These are phyloP conservation scores for Notiomystis cincta DNA, from an alignment of 2,113 vertebrate genomes.

Conservation along the genomic window DNA sequence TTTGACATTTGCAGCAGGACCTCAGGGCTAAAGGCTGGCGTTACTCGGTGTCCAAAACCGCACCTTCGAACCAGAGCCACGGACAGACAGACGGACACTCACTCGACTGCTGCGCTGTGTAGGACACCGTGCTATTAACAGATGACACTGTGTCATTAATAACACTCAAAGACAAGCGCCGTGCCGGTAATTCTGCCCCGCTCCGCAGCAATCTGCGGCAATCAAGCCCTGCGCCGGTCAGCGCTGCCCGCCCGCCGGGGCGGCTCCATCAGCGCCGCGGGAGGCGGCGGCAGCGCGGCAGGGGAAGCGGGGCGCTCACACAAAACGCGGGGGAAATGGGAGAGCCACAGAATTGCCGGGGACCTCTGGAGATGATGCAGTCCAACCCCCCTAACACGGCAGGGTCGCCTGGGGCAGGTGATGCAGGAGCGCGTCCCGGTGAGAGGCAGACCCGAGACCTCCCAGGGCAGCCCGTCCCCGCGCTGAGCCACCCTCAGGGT, in stretches of 20 bases:
- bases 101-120: not conserved
- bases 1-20: not conserved
- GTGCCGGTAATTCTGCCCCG: not conserved
- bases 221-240: not conserved
- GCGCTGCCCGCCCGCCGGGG: too few species aligned
- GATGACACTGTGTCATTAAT: not conserved
- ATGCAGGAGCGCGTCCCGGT: accelerated
- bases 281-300: not conserved
- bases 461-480: not conserved
- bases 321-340: not conserved
- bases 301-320: not conserved
- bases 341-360: not conserved
- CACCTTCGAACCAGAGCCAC: not conserved
- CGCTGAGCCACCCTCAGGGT: not conserved
- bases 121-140: not conserved
- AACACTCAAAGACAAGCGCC: not conserved
- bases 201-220: not conserved
- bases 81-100: not conserved
- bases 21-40: not conserved
- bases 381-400: not conserved
- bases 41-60: not conserved
- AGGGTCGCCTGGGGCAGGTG: not conserved
- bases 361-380: not conserved
- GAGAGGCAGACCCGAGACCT: not conserved
- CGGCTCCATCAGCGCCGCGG: not conserved